These are phyloP conservation scores for Acanthurus lineatus DNA, from an alignment of 2,797 vertebrate species.

Conservation along the genomic window DNA sequence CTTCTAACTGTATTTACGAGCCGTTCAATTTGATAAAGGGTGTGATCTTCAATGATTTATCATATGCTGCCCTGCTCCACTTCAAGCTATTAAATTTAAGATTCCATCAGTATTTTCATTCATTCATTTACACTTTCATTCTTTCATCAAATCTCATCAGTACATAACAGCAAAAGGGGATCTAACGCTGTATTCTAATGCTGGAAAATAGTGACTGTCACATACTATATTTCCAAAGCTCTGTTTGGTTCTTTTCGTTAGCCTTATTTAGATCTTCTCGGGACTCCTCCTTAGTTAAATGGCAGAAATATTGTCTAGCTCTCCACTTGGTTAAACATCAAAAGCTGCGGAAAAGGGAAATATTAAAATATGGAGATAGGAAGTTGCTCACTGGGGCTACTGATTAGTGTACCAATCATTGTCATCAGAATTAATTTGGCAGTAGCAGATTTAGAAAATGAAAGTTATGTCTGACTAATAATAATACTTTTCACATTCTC, in stretches of 20 bases:
- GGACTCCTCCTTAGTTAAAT: constrained; percentile 58
- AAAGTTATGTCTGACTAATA: constrained; percentile 63
- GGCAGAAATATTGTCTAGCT: constrained; percentile 59
- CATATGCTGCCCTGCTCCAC: constrained; percentile 51
- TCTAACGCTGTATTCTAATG: constrained; percentile 54
- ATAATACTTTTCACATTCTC: constrained; percentile 18
- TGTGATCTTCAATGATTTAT: constrained; percentile 77
- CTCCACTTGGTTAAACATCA: constrained; percentile 69
- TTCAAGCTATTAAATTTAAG: constrained; percentile 57
- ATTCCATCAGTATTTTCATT: constrained; percentile 66
- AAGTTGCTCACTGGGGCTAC: constrained; percentile 70
- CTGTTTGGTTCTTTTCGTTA: constrained; percentile 45
- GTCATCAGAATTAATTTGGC: constrained; percentile 71
- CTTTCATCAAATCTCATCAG: constrained; percentile 50
- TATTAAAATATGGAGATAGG: constrained; percentile 75
- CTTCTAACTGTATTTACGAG: constrained; percentile 82
- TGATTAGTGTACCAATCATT: constrained; percentile 74
- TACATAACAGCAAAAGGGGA: constrained; percentile 29
- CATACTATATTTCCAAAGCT: constrained; percentile 44
- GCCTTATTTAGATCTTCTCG: constrained; percentile 61
- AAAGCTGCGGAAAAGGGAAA: constrained; percentile 58
- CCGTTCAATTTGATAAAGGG: constrained; percentile 82
- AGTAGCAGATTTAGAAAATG: constrained; percentile 63
- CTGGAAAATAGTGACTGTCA: constrained; percentile 45
- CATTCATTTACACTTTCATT: constrained; percentile 52